phyloP scores from a whole-genome alignment of 1,140 invertebrate species.

The Pectinophora gossypiella region DNA sequence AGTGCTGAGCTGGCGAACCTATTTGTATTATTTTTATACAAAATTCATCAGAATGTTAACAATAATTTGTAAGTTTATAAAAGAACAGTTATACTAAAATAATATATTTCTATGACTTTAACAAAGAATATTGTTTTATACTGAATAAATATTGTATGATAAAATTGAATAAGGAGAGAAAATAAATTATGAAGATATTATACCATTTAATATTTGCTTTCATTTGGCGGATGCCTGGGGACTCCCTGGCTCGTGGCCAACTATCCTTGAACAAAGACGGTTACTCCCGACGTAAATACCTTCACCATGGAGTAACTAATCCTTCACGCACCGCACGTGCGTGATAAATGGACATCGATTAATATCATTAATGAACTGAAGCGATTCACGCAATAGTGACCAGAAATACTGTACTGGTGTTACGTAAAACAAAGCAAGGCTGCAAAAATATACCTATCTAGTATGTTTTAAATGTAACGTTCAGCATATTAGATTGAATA shows the following conservation, averaged over 20 bases:
- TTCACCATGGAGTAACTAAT: neutral
- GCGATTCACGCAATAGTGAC: no score
- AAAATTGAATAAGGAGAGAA: slow-evolving; percentile 54
- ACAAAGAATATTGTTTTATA: slow-evolving; percentile 75
- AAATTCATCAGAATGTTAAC: slow-evolving; percentile 72
- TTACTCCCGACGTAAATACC: no score
- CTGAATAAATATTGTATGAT: slow-evolving; percentile 71
- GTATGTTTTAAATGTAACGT: no score
- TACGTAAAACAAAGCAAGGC: no score
- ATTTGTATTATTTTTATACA: slow-evolving; percentile 74
- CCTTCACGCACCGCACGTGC: neutral
- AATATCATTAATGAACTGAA: neutral
- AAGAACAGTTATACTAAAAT: slow-evolving; percentile 72
- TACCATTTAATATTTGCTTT: slow-evolving; percentile 61
- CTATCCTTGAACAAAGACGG: neutral
- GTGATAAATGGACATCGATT: neutral
- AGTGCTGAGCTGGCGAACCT: slow-evolving; percentile 13
- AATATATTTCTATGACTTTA: slow-evolving; percentile 75
- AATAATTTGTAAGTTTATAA: slow-evolving; percentile 74
- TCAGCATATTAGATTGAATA: no score
- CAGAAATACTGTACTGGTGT: no score
- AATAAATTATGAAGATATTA: slow-evolving; percentile 75
- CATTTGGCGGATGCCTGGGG: slow-evolving; percentile 22
- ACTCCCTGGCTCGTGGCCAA: neutral
- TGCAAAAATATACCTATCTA: no score